Evolutionary conservation across 2,888 invertebrate species (phyloP), one percentile per base, ranked within the genome.

Genomic region (Leucozona laternaria): DNA sequence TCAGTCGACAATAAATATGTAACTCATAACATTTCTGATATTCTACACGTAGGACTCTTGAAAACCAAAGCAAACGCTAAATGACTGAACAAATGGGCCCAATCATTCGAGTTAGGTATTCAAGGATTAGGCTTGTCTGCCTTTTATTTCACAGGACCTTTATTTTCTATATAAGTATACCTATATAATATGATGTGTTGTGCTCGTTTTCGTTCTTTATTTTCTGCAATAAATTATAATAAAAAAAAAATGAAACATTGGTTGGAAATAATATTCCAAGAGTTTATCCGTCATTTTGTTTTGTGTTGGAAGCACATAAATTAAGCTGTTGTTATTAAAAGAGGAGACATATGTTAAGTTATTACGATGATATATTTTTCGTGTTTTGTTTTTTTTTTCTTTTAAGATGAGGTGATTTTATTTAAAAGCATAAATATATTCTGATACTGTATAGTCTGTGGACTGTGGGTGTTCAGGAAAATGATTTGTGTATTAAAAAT

Each of bases 231-330:
- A 66, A 66, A 66, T 66, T 48, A 66, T 48, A 48, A 48, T 3
- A 48, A 31, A 64, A 53, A 7, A 31, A 31, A 31, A 31, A 25
- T 13, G 13, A 60, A 45, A 45, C 6, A 28, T n/a, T 13, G 48
- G 31, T 31, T 20, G 20, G 20, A 48, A 68, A 37, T 68, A 50
- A 68, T 68, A 62, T 62, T 62, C 20, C 77, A 66, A 31, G 22
- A 78, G 78, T 78, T 78, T 78, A 78, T 78, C 78, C 78, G 43
- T 78, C 60, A 62, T 78, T 78, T 70, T 60, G 60, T 78, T 78
- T 70, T 60, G 60, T 43, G 40, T 45, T 57, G 60, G 70, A 53
- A 55, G 70, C 40, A 78, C 78, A 78, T 78, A 60, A 78, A 78
- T 78, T 71, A 55, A 50, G 53, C 7, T 64, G 43, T 77, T 78